These are phyloP conservation scores for Cololabis saira DNA, from an alignment of 2,113 vertebrate species.

Conservation along the genomic window DNA sequence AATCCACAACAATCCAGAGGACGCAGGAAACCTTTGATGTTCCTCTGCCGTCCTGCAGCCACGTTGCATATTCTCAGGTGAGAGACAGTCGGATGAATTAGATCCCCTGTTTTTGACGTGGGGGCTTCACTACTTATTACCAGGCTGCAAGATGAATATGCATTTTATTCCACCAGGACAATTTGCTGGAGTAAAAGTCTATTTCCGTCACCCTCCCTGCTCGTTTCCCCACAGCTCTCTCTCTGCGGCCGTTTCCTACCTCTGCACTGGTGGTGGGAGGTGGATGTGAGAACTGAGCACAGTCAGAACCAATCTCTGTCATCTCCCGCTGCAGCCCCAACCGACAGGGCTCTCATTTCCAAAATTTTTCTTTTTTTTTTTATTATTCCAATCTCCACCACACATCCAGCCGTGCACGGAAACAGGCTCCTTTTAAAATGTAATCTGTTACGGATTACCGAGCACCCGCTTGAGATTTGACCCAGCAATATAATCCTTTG, in stretches of 20 bases:
- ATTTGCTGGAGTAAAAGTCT: not conserved
- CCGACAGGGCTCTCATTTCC: slow-evolving; percentile 49
- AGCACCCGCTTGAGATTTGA: slow-evolving; percentile 72
- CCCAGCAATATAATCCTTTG: slow-evolving; percentile 76
- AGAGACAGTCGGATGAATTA: no score
- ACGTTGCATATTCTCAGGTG: no score
- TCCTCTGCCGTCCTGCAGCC: no score
- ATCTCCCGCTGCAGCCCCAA: slow-evolving; percentile 41
- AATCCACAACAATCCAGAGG: no score
- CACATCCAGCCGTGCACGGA: slow-evolving; percentile 42
- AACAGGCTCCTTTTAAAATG: slow-evolving; percentile 72
- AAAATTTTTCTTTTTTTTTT: slow-evolving; percentile 18
- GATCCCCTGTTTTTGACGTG: no score
- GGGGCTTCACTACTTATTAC: no score
- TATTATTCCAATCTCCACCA: slow-evolving; percentile 53
- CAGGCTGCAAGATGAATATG: no score
- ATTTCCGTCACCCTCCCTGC: not conserved
- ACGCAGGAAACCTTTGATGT: no score
- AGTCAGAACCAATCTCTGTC: slow-evolving; percentile 58
- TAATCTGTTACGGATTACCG: slow-evolving; percentile 78
- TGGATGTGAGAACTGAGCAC: slow-evolving; percentile 55
- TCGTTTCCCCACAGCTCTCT: slow-evolving; percentile 4
- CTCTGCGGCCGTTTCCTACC: slow-evolving; percentile 36
- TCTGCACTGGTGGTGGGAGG: slow-evolving; percentile 35
- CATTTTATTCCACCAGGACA: not conserved